Evolutionary conservation across 2,888 invertebrate genomes (phyloP).

Genomic region (Minunthozetes semirufus): DNA sequence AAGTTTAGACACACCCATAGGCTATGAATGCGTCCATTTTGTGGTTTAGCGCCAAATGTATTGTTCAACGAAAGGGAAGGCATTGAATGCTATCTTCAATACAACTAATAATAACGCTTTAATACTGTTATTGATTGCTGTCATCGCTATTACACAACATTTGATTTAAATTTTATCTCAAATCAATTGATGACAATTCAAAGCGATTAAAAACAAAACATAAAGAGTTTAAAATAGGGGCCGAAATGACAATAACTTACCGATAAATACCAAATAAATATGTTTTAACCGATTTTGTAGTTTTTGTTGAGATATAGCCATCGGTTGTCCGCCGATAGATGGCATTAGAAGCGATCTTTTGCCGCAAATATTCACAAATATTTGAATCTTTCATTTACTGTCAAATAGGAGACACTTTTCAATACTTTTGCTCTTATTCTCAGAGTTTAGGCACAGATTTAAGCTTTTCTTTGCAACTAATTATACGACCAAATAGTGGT

Average conservation of each 20-base stretch:
- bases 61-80: background rate
- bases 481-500: no score
- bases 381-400: no score
- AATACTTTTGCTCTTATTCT: no score
- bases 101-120: background rate
- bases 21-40: background rate
- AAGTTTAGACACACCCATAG: background rate
- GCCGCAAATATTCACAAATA: no score
- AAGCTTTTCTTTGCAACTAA: no score
- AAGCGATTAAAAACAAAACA: background rate
- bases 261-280: background rate
- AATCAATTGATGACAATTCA: conserved; percentile 5
- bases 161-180: background rate
- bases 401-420: no score
- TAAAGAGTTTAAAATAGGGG: background rate
- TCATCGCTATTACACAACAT: background rate
- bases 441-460: no score
- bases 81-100: conserved; percentile 2
- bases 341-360: background rate
- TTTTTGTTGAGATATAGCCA: background rate
- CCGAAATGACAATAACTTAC: background rate
- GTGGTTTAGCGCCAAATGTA: conserved; percentile 15
- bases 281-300: background rate
- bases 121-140: background rate
- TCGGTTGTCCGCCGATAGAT: background rate